phyloP scores from a whole-genome alignment of 2,888 invertebrate genomes.

The Epinotia ramella region DNA sequence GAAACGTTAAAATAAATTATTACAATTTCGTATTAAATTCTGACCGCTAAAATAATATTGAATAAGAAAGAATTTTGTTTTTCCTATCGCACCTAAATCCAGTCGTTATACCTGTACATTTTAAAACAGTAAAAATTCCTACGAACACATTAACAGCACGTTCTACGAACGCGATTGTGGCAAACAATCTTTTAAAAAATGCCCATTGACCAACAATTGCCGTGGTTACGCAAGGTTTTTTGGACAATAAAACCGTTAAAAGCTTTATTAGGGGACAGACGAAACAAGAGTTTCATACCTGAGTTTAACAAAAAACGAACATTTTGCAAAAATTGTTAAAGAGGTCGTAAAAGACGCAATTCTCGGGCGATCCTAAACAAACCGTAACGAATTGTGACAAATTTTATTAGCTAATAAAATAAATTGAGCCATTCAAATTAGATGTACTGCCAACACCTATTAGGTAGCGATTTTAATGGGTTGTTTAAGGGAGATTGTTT shows the following conservation, averaged over 20 bases:
- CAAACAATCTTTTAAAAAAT: conserved; percentile 37
- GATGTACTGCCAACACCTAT: conserved; percentile 40
- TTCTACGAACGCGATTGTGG: conserved; percentile 40
- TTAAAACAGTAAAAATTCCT: conserved; percentile 27
- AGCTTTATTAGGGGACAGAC: conserved; percentile 58
- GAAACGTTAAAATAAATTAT: neutral
- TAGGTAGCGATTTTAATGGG: conserved; percentile 39
- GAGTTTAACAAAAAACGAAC: conserved; percentile 48
- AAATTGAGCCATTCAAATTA: conserved; percentile 48
- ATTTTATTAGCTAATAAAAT: conserved; percentile 51
- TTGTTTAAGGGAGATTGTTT: conserved; percentile 32
- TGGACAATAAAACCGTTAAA: conserved; percentile 66
- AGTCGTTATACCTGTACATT: conserved; percentile 22
- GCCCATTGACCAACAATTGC: conserved; percentile 57
- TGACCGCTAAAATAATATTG: neutral
- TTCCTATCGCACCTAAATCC: neutral
- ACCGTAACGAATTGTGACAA: conserved; percentile 43
- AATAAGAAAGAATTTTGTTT: neutral
- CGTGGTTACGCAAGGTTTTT: conserved; percentile 71
- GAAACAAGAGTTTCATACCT: conserved; percentile 72
- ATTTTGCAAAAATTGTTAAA: conserved; percentile 28
- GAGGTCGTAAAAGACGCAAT: conserved; percentile 29
- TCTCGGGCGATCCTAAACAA: conserved; percentile 34
- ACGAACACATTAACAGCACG: conserved; percentile 22
- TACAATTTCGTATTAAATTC: neutral